Percentiles rank a stretch among this genome's conserved stretches.
phyloP scores from a whole-genome alignment of 2,797 vertebrate genomes.

The Pteropus rufus region DNA sequence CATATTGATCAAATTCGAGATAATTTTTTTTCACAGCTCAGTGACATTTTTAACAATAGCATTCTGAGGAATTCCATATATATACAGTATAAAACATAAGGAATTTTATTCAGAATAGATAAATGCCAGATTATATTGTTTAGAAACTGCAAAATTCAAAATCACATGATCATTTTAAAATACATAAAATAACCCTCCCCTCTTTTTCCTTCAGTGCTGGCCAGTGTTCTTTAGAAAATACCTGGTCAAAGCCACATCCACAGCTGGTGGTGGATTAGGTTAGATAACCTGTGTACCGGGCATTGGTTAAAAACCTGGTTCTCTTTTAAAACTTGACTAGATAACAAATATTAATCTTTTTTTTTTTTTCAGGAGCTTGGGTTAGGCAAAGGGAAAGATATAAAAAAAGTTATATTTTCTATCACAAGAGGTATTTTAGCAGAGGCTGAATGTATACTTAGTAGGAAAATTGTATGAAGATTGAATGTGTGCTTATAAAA shows the following conservation, averaged over 20 bases:
- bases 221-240: background rate
- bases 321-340: background rate
- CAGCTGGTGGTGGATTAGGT: background rate
- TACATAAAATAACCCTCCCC: background rate
- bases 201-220: background rate
- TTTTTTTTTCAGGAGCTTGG: background rate
- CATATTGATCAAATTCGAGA: conserved; percentile 54
- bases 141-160: conserved; percentile 23
- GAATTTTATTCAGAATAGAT: background rate
- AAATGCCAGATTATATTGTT: background rate
- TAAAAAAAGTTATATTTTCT: background rate
- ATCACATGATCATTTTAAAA: background rate
- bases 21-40: background rate
- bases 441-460: background rate
- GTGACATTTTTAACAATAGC: conserved; percentile 35
- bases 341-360: background rate
- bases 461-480: background rate
- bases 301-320: background rate
- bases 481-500: background rate
- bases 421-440: background rate
- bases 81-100: background rate
- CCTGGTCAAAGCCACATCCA: background rate
- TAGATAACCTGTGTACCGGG: background rate
- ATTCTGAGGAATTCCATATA: conserved; percentile 9
- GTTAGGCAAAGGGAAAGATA: background rate